These are phyloP conservation scores for Phrynocephalus guinanensis DNA, from an alignment of 2,797 vertebrate species.

Conservation along the genomic window DNA sequence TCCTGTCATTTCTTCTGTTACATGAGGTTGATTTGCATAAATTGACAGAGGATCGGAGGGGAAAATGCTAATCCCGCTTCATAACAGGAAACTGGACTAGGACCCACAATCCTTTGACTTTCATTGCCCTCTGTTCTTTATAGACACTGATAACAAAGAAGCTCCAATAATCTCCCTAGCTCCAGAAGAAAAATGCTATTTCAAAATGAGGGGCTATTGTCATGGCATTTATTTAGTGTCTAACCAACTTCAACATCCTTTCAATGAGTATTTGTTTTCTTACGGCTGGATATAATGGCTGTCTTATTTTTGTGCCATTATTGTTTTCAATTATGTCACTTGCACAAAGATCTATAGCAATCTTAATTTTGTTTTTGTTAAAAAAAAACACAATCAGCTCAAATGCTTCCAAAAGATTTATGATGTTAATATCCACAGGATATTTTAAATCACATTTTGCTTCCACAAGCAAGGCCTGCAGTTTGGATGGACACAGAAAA, in stretches of 20 bases:
- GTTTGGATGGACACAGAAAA: constrained; percentile 34
- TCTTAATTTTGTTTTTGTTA: constrained; percentile 51
- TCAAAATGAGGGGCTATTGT: background rate
- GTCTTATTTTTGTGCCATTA: constrained; percentile 23
- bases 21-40: background rate
- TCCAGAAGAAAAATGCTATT: constrained; percentile 27
- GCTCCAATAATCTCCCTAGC: constrained; percentile 24
- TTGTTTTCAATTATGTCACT: constrained; percentile 34
- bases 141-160: background rate
- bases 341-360: constrained; percentile 2
- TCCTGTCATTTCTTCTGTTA: background rate
- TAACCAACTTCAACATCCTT: constrained; percentile 7
- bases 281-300: constrained; percentile 36
- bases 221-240: background rate
- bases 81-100: background rate
- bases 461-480: constrained; percentile 40
- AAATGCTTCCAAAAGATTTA: constrained; percentile 58
- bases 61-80: background rate
- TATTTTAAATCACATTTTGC: constrained; percentile 52
- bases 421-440: constrained; percentile 55
- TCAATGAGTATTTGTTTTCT: constrained; percentile 1
- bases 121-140: background rate
- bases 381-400: background rate
- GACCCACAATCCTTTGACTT: background rate
- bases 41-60: background rate